phyloP scores from a whole-genome alignment of 2,113 vertebrate genomes.

The Cervus canadensis region DNA sequence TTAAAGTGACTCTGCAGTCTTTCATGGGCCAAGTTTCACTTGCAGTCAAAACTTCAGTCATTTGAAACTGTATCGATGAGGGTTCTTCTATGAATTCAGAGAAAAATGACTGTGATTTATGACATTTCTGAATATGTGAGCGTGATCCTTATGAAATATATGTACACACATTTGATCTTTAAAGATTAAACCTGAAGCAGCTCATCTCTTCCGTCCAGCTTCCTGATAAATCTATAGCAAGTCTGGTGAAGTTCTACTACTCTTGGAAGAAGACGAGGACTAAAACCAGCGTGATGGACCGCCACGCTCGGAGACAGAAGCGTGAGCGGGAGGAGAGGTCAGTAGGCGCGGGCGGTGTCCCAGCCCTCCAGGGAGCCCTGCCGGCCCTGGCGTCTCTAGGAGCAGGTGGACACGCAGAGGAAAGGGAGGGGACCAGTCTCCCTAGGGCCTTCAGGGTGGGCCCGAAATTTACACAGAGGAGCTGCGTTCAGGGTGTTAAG shows the following conservation, averaged over 20 bases:
- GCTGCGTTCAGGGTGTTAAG: fast-evolving
- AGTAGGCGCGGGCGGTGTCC: background rate
- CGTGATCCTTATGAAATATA: background rate
- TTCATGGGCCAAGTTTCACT: background rate
- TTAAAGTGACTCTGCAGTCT: background rate
- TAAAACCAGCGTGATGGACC: conserved; percentile 97
- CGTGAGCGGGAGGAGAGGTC: conserved; percentile 93
- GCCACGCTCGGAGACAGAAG: conserved; percentile 94
- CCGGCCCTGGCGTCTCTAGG: background rate
- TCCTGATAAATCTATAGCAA: conserved; percentile 96
- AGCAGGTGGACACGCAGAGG: background rate
- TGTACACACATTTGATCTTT: background rate
- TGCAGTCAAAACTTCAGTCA: background rate
- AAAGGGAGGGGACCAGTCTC: background rate
- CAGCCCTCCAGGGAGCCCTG: fast-evolving
- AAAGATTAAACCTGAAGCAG: background rate
- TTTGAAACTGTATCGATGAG: background rate
- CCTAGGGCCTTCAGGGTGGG: background rate
- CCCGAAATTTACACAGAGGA: fast-evolving
- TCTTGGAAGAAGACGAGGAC: conserved; percentile 98
- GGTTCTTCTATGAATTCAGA: background rate
- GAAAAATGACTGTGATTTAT: background rate
- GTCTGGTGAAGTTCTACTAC: conserved; percentile 97
- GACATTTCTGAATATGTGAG: background rate
- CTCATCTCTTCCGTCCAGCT: conserved; percentile 83